Evolutionary conservation across 2,113 vertebrate genomes (phyloP), one percentile per base, ranked within the genome.

Genomic region (Saccopteryx bilineata): DNA sequence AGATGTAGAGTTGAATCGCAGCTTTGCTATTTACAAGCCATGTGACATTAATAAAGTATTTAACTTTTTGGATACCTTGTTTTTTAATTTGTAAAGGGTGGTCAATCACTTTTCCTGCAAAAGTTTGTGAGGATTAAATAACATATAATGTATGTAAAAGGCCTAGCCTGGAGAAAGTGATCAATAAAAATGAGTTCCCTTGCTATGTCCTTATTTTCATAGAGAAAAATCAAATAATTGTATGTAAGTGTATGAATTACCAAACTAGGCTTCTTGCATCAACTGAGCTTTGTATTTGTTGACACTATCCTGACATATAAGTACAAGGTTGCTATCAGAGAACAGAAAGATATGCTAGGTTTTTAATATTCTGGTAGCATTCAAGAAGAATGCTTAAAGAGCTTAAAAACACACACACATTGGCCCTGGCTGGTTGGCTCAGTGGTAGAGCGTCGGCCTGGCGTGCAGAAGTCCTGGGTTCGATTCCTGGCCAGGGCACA

Each of bases 361-460:
- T 91, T 24, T 87, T 83, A 94, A 90, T 71, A 84, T 90, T 75
- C 86, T 75, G 31, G 33, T 71, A 92, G 61, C n/a, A 84, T 9
- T 95, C 26, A 76, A 92, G 39, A 94, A 61, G 65, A 5, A 4
- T 95, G 94, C 33, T 66, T 74, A 39, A 72, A 65, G 46, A 86
- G 21, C 9, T 12, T 81, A 54, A 19, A 58, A 65, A 39, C 39
- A 39, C 39, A 39, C 39, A 39, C 39, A 39, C 39, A 39, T 39
- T 39, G 39, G 39, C 39, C 39, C 39, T 39, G 39, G 39, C 39
- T 39, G 39, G 39, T 39, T 39, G 39, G 39, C 39, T 39, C 39
- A 39, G 39, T 39, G 39, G 39, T 39, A 39, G 39, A 39, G 39
- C 39, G 39, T 39, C 39, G 39, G 39, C 39, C 39, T 39, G 39